Evolutionary conservation across 1,140 invertebrate species (phyloP).

Genomic region (Bombyx mori): ASM3026992v2 NC_085121.1:15066001-15066500

Average conservation of each 20-base stretch:
- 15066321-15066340: no score
- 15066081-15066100: constrained; percentile 84
- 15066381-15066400: no score
- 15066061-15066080: constrained; percentile 37
- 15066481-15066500: no score
- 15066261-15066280: constrained; percentile 86
- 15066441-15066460: no score
- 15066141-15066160: constrained; percentile 91
- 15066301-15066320: neutral
- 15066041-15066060: neutral
- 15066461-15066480: no score
- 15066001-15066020: neutral
- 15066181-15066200: constrained; percentile 79
- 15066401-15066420: no score
- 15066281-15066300: constrained; percentile 82
- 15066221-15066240: constrained; percentile 83
- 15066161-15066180: constrained; percentile 89
- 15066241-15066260: constrained; percentile 80
- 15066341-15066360: no score
- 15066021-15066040: neutral
- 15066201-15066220: constrained; percentile 78
- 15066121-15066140: constrained; percentile 90
- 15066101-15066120: constrained; percentile 83
- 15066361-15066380: no score
- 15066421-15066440: no score